Percentiles rank a stretch among this genome's conserved stretches.
These are phyloP conservation scores for Drosophila kanapiae DNA, from an alignment of 1,140 invertebrate genomes.

Conservation along the genomic window DNA sequence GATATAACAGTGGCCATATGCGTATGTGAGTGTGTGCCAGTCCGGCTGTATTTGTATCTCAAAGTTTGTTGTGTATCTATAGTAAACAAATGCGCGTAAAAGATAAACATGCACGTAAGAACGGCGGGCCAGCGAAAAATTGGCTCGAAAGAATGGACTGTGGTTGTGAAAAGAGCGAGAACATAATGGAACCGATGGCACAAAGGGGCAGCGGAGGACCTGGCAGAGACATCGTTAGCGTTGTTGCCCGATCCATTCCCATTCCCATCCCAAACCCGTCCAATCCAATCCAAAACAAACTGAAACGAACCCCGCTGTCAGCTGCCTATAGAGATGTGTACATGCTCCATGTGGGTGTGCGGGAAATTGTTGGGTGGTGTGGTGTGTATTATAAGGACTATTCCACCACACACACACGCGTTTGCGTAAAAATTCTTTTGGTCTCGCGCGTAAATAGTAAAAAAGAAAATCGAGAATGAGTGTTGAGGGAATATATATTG, in stretches of 20 bases:
- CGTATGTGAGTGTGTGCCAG: conserved; percentile 17
- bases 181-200: conserved; percentile 31
- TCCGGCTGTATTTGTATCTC: conserved; percentile 57
- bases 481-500: conserved; percentile 22
- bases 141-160: conserved; percentile 50
- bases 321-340: conserved; percentile 60
- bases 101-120: conserved; percentile 76
- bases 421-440: conserved; percentile 68
- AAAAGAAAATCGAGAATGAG: conserved; percentile 47
- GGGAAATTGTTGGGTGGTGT: not conserved
- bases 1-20: conserved; percentile 27
- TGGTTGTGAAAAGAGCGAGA: conserved; percentile 39
- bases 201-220: conserved; percentile 28
- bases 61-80: conserved; percentile 71
- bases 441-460: conserved; percentile 66
- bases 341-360: conserved; percentile 53
- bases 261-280: conserved; percentile 3
- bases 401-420: conserved; percentile 31
- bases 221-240: conserved; percentile 53
- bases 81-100: conserved; percentile 80
- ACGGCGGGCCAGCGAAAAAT: conserved; percentile 50
- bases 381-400: conserved; percentile 21
- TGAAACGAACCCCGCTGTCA: conserved; percentile 37
- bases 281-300: conserved; percentile 43
- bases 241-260: conserved; percentile 24